A percentile compares a stretch with the other conserved stretches of the same genome.
phyloP scores from a whole-genome alignment of 2,113 vertebrate genomes.

The Periophthalmus modestus region DNA sequence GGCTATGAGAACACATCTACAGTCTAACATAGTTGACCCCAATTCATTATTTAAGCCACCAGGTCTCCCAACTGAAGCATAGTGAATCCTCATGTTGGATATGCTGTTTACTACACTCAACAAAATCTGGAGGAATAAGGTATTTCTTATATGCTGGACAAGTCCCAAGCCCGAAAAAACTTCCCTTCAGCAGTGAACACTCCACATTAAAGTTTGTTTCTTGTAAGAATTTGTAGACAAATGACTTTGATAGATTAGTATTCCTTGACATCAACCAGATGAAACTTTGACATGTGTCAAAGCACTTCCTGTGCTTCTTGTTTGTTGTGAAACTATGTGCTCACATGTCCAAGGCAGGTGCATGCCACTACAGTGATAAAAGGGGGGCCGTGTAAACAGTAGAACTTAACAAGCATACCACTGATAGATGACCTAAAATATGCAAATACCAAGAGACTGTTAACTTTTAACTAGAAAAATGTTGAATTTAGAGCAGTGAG shows the following conservation, averaged over 20 bases:
- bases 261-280: too few species aligned
- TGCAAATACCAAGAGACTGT: slow-evolving; percentile 26
- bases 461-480: slow-evolving; percentile 44
- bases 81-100: neutral
- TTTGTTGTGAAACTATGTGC: slow-evolving; percentile 16
- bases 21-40: slow-evolving; percentile 26
- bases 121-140: too few species aligned
- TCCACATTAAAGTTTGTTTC: neutral
- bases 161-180: neutral
- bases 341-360: slow-evolving; percentile 41
- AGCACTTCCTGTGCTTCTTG: neutral
- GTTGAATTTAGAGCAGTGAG: slow-evolving; percentile 3
- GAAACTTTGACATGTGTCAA: neutral
- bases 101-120: too few species aligned
- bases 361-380: slow-evolving; percentile 20
- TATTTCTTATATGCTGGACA: neutral
- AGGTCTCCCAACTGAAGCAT: slow-evolving; percentile 6
- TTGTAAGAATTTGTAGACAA: neutral
- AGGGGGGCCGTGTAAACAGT: slow-evolving; percentile 45
- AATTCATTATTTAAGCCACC: slow-evolving; percentile 37
- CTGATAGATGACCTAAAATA: slow-evolving; percentile 24
- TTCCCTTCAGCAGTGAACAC: neutral
- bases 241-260: neutral
- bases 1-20: slow-evolving; percentile 29
- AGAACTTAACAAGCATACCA: slow-evolving; percentile 20